Percentiles rank a stretch among this genome's conserved stretches.
Conservation (phyloP, 1,140 invertebrate genomes). For the Dinoponera quadriceps region DNA sequence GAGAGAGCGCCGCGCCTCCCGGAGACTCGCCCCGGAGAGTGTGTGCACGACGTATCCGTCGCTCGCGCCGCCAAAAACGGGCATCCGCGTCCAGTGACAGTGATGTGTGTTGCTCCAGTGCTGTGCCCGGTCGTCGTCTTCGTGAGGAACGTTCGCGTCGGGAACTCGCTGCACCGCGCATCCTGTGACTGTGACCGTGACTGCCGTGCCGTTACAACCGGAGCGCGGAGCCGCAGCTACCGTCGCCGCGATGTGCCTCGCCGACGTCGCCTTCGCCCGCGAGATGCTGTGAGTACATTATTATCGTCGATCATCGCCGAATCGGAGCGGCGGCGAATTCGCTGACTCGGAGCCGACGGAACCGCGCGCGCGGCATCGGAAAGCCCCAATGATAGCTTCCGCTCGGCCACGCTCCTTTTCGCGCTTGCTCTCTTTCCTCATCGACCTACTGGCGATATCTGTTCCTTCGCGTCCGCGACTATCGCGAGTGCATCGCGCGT, state of each 20-base stretch:
- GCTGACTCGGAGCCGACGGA: no score
- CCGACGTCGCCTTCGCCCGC: conserved; percentile 22
- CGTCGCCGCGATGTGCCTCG: conserved; percentile 44
- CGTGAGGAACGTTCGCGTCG: conserved; percentile 14
- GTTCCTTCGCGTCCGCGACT: background rate
- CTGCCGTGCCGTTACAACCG: conserved; percentile 50
- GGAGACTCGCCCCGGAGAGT: conserved; percentile 25
- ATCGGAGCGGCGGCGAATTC: no score
- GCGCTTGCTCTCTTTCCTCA: background rate
- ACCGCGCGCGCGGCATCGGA: no score
- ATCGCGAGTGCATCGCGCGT: background rate
- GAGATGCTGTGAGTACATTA: conserved; percentile 69
- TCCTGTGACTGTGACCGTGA: conserved; percentile 73
- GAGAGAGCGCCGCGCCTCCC: conserved; percentile 56
- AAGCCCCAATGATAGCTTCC: background rate
- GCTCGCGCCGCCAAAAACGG: conserved; percentile 28
- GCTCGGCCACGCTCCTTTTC: background rate
- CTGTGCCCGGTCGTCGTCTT: conserved; percentile 37
- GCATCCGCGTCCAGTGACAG: conserved; percentile 58
- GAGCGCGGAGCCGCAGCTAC: background rate
- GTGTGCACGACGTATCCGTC: background rate
- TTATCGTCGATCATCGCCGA: background rate
- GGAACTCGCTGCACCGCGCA: background rate
- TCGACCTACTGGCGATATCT: background rate
- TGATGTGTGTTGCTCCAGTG: conserved; percentile 69